phyloP scores from a whole-genome alignment of 2,113 vertebrate genomes.

The Sebastes schlegelii region DNA sequence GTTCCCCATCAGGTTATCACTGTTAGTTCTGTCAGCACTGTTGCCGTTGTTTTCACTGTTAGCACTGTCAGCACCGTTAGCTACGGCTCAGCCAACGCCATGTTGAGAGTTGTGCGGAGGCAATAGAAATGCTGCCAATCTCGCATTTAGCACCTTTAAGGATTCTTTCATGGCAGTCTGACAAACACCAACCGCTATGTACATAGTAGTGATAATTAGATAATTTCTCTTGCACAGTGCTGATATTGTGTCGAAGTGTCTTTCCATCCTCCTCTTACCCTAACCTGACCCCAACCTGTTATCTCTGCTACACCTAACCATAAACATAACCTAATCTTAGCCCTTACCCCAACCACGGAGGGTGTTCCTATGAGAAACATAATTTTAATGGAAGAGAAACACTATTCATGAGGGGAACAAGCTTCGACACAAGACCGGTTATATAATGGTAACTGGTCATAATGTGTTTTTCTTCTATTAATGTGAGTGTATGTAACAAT shows the following conservation, averaged over 20 bases:
- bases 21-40: too few species aligned
- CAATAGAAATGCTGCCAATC: too few species aligned
- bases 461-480: background rate
- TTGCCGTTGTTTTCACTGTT: too few species aligned
- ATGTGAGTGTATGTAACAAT: background rate
- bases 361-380: background rate
- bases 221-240: background rate
- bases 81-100: too few species aligned
- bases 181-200: background rate
- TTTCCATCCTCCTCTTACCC: background rate
- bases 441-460: background rate
- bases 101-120: too few species aligned
- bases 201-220: background rate
- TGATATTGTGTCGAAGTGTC: background rate
- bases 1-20: too few species aligned
- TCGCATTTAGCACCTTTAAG: too few species aligned
- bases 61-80: too few species aligned
- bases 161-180: too few species aligned
- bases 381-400: background rate
- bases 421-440: background rate
- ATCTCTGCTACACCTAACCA: background rate
- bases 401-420: too few species aligned
- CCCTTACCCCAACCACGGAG: background rate
- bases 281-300: too few species aligned
- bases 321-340: background rate